Conservation (phyloP, 2,113 vertebrate genomes). For the Lepisosteus osseus region DNA sequence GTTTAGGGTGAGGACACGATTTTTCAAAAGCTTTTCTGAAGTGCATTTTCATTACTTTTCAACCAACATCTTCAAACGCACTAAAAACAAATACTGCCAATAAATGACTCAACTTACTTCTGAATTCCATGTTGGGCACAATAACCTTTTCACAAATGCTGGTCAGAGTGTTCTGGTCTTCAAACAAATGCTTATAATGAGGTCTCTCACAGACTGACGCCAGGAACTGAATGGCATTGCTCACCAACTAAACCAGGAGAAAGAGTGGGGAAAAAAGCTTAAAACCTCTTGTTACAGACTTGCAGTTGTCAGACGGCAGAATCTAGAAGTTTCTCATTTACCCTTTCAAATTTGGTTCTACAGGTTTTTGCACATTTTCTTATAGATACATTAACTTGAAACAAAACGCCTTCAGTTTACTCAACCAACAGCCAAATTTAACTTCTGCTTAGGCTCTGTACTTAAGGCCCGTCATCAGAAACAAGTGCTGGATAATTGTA, state of each 20-base stretch:
- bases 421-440: too few species aligned
- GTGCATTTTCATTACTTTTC: not conserved
- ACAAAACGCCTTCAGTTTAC: too few species aligned
- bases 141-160: slow-evolving; percentile 99
- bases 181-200: slow-evolving; percentile 96
- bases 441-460: too few species aligned
- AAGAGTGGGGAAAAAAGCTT: slow-evolving; percentile 22
- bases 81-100: not conserved
- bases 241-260: slow-evolving; percentile 78
- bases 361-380: too few species aligned
- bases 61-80: not conserved
- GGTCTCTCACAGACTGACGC: slow-evolving; percentile 95
- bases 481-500: too few species aligned
- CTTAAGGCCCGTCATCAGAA: too few species aligned
- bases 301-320: not conserved
- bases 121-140: slow-evolving; percentile 98
- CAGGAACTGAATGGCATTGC: slow-evolving; percentile 97
- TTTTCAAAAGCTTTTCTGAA: too few species aligned
- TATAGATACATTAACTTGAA: too few species aligned
- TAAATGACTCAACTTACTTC: slow-evolving; percentile 73
- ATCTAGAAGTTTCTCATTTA: not conserved
- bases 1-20: too few species aligned
- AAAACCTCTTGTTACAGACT: slow-evolving; percentile 11
- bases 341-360: too few species aligned
- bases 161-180: slow-evolving; percentile 92